Base-by-base conservation (phyloP, 2,113 vertebrate species). In the Hemichromis elongatus region DNA sequence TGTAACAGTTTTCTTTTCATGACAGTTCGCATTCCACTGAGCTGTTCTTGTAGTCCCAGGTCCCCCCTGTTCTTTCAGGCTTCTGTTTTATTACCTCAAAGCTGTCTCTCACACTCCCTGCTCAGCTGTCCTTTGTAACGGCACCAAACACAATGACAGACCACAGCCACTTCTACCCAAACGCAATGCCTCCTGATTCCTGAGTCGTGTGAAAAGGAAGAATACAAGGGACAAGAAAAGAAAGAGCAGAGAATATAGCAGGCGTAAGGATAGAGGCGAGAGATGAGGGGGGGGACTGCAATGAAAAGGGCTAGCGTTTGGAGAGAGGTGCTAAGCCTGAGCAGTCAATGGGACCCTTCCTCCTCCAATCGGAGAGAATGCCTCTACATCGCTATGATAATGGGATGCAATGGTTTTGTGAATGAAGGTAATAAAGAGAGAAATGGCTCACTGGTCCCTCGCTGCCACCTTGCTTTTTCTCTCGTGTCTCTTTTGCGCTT, bases 311-410 rank as follows among this genome's bases (percentile, higher is more conserved):
- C 89, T 94, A 85, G 90, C 90, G 85, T 90, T 92, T 91, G 80
- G 91, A 90, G 85, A 94, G 92, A 92, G 90, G 94, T 87, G 92
- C 92, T 95, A 92, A 95, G 94, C 94, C 92, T 94, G 88, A 87
- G 93, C 93, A 93, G 95, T 94, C 93, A 95, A 95, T 95, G 95
- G 95, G 96, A 96, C 94, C 93, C 91, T 95, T 94, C 94, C 94
- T 96, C 95, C 94, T 94, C 93, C 94, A 92, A 92, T 89, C 92
- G 86, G 82, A 92, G 91, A 91, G 91, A 95, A 95, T 92, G 93
- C 90, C 93, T 95, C 95, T 95, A 96, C 95, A 96, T 96, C 87
- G 91, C 95, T 91, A 83, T 92, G 93, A 93, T 92, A 92, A 96
- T 96, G 93, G 93, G 89, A 94, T 94, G 94, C 90, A 90, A 95